Base-by-base conservation (phyloP, 2,113 vertebrate species). In the Tringa solitaria region DNA sequence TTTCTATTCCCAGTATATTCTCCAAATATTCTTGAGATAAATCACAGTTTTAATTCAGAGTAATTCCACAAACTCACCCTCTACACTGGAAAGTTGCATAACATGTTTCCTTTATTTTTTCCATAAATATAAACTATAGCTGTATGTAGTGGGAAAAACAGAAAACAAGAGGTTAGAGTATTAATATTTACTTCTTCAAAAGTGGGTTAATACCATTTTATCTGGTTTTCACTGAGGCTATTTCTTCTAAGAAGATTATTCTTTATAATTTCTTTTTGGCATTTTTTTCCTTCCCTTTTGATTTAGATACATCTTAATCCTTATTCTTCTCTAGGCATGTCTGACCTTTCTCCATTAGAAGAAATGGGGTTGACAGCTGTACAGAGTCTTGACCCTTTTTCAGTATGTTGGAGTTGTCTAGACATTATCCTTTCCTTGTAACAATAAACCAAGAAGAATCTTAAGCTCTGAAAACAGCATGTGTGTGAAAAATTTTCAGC, bases 1-100 rank as follows among this genome's bases (percentile, higher is more conserved):
- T 68, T 87, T 81, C 10, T 75, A 5, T 53, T 70, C 24, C 22
- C 6, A 27, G 4, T 69, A 24, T 61, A 81, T 77, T 87, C 19
- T 69, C 7, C 32, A 70, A 60, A 10, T 14, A 65, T 63, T 69
- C 11, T 46, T 89, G 70, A 79, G 22, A 6, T 2, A 75, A 72
- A 68, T 46, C 6, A 86, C 45, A 78, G 14, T 18, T 57, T 79
- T 43, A 33, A 27, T 3, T 84, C 43, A 60, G 27, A 84, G 65
- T 46, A 56, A 10, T 21, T 4, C 15, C 1, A 2, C 24, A 7
- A 3, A 6, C 19, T 16, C 24, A 2, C 5, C 1, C 3, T 0
- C 23, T 24, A 27, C 17, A 46, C 4, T n/a, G 8, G 30, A 80
- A 87, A 1, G 2, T 43, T 32, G 30, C 3, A 32, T 61, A 79